Evolutionary conservation across 2,888 invertebrate genomes (phyloP).

Genomic region (Catocala fraxini): DNA sequence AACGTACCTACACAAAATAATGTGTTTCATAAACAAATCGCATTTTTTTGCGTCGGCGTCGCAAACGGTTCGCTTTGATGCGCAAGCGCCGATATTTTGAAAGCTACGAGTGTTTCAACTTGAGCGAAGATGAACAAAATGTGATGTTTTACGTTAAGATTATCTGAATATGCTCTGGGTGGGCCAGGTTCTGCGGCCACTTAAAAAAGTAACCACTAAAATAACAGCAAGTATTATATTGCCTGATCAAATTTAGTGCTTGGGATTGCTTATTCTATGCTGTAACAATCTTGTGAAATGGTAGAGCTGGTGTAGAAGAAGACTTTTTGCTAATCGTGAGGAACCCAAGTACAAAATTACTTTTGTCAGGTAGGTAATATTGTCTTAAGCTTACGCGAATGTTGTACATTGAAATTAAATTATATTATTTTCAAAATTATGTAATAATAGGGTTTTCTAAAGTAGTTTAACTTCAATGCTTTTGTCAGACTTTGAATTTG

Average conservation of each 20-base stretch:
- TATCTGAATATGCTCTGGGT: slow-evolving; percentile 53
- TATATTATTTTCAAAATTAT: too few species aligned
- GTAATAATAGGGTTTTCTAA: too few species aligned
- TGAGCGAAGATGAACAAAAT: slow-evolving; percentile 38
- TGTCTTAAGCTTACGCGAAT: too few species aligned
- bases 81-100: slow-evolving; percentile 38
- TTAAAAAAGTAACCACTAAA: slow-evolving; percentile 38
- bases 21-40: slow-evolving; percentile 42
- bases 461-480: too few species aligned
- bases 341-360: too few species aligned
- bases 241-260: slow-evolving; percentile 35
- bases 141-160: slow-evolving; percentile 41
- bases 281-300: too few species aligned
- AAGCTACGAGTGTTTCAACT: slow-evolving; percentile 44
- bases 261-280: not conserved
- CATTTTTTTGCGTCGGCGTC: slow-evolving; percentile 35
- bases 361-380: too few species aligned
- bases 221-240: slow-evolving; percentile 51
- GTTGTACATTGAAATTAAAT: too few species aligned
- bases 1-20: slow-evolving; percentile 39
- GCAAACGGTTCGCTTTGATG: slow-evolving; percentile 31
- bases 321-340: too few species aligned
- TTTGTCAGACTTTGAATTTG: too few species aligned
- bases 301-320: too few species aligned
- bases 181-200: slow-evolving; percentile 45